phyloP scores from a whole-genome alignment of 2,797 vertebrate genomes.

The Fratercula arctica region DNA sequence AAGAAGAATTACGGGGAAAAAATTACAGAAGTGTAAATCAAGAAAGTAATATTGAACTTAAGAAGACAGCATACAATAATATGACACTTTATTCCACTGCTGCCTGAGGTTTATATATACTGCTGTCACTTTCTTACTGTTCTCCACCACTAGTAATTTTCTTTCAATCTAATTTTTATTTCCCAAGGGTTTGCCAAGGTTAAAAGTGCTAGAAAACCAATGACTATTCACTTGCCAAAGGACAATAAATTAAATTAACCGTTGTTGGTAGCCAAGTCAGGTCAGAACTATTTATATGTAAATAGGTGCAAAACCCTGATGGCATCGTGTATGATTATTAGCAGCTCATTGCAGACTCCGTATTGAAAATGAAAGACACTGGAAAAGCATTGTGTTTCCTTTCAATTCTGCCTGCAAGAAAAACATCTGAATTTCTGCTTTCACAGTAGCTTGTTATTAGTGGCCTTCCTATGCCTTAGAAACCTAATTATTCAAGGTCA shows the following conservation, averaged over 20 bases:
- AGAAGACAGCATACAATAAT: slow-evolving; percentile 75
- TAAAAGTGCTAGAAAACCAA: slow-evolving; percentile 80
- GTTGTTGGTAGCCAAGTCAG: slow-evolving; percentile 70
- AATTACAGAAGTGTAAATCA: slow-evolving; percentile 75
- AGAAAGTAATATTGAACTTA: slow-evolving; percentile 76
- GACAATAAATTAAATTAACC: slow-evolving; percentile 82
- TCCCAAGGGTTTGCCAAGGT: slow-evolving; percentile 82
- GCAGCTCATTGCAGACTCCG: slow-evolving; percentile 60
- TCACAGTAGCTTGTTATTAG: background rate
- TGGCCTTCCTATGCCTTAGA: background rate
- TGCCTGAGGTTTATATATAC: slow-evolving; percentile 81
- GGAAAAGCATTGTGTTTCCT: slow-evolving; percentile 11
- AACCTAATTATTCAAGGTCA: slow-evolving; percentile 19
- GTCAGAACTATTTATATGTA: slow-evolving; percentile 82
- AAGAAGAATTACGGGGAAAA: slow-evolving; percentile 54
- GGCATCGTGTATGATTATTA: slow-evolving; percentile 64
- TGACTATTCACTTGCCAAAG: slow-evolving; percentile 77
- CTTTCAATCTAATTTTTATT: slow-evolving; percentile 84
- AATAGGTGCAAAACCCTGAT: slow-evolving; percentile 71
- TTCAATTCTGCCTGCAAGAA: slow-evolving; percentile 13
- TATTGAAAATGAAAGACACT: slow-evolving; percentile 52
- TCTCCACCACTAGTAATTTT: slow-evolving; percentile 80
- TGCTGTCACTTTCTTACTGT: slow-evolving; percentile 81
- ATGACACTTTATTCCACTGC: slow-evolving; percentile 74
- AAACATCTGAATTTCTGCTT: background rate